Evolutionary conservation across 2,797 vertebrate genomes (phyloP), one percentile per base, ranked within the genome.

Genomic region (Argentina silus): DNA sequence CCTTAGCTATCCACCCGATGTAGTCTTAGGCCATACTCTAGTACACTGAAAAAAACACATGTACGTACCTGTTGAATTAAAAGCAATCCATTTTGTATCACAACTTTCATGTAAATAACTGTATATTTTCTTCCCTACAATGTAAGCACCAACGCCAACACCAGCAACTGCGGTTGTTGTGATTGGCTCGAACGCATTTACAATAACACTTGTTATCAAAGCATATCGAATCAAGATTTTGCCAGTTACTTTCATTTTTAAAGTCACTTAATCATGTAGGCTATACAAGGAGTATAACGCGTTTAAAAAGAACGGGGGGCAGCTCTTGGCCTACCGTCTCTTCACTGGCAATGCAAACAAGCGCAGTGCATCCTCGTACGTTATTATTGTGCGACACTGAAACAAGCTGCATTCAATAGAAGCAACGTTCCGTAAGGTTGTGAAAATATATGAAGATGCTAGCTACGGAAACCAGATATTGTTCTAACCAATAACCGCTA

Each of bases 51-150:
- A n/a, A n/a, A n/a, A n/a, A n/a, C n/a, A n/a, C n/a, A n/a, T n/a
- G 23, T 60, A 60, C 23, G 36, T 60, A 64, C 62, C 62, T 11
- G 62, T 72, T 47, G 56, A 42, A 53, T 72, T 72, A 64, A 72
- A 72, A 50, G 9, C 8, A 27, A 72, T 51, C 70, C 70, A 72
- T 17, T 72, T 51, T 10, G 17, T 27, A 17, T 72, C 17, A 23
- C 70, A 72, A 43, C n/a, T 64, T 44, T 72, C 70, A 7, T 53
- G 2, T 17, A 72, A 53, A 51, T 36, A 72, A 72, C 53, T 64
- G n/a, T 64, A 64, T 0, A 64, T 21, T 10, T 21, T 47, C 42
- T 8, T 36, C 9, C 62, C 62, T 2, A 45, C 9, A 17, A n/a
- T 14, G 21, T 11, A 11, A 23, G n/a, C 14, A 7, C 57, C 36